These are phyloP conservation scores for Numenius arquata DNA, from an alignment of 2,113 vertebrate genomes.

Conservation along the genomic window DNA sequence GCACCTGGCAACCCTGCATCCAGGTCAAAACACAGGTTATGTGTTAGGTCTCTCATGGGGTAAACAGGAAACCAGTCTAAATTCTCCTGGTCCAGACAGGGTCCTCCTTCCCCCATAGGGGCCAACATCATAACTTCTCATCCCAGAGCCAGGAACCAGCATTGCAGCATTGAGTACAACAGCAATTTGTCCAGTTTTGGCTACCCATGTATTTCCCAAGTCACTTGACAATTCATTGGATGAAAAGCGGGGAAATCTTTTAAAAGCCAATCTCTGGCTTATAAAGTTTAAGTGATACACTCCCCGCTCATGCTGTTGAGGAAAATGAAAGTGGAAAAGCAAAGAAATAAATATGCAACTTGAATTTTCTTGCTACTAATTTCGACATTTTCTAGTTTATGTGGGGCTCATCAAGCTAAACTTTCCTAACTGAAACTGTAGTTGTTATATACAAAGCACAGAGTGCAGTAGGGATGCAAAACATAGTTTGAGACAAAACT, in stretches of 20 bases:
- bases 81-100: neutral
- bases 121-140: neutral
- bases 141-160: neutral
- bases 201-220: neutral
- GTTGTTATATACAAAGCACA: neutral
- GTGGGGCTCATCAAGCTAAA: neutral
- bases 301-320: neutral
- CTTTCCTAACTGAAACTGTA: neutral
- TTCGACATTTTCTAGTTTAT: neutral
- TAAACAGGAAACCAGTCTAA: neutral
- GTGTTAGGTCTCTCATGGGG: rapidly evolving
- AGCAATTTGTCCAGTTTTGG: neutral
- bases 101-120: rapidly evolving
- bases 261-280: neutral
- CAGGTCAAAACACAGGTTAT: neutral
- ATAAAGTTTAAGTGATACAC: rapidly evolving
- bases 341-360: neutral
- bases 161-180: neutral
- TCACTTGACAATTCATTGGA: neutral
- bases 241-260: neutral
- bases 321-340: neutral
- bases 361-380: neutral
- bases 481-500: neutral
- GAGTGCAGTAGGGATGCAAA: neutral
- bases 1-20: rapidly evolving